A percentile compares a stretch with the other conserved stretches of the same genome.
These are phyloP conservation scores for Cliona cf. orientalis DNA, from an alignment of 37 sponge, comb jelly and placozoan genomes.

Conservation along the genomic window DNA sequence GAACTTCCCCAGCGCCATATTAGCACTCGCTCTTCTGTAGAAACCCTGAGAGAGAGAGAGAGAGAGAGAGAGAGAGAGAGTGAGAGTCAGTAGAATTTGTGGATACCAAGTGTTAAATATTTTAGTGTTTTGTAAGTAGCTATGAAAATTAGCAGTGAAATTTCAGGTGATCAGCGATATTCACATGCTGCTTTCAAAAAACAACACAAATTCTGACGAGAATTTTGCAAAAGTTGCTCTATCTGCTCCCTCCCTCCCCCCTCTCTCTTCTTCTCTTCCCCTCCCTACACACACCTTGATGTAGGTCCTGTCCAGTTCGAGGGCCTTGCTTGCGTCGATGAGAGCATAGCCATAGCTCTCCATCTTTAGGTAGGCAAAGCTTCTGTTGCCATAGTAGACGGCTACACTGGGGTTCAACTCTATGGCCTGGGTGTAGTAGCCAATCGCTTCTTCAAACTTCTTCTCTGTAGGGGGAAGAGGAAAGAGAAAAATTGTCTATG, in stretches of 20 bases:
- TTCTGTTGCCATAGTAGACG: slow-evolving; percentile 93
- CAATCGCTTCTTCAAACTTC: slow-evolving; percentile 83
- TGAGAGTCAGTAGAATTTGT: not conserved
- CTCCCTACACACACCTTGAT: slow-evolving; percentile 76
- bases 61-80: not conserved
- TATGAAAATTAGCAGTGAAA: too few relatives aligned
- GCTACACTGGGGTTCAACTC: slow-evolving; percentile 71
- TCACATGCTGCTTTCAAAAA: too few relatives aligned
- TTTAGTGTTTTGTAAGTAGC: too few relatives aligned
- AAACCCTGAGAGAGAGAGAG: slow-evolving; percentile 71
- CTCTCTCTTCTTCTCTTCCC: too few relatives aligned
- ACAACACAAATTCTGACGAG: too few relatives aligned
- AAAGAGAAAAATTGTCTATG: too few relatives aligned
- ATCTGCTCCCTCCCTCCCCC: too few relatives aligned
- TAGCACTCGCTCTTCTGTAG: slow-evolving; percentile 95
- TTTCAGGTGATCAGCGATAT: too few relatives aligned
- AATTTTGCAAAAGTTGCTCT: too few relatives aligned
- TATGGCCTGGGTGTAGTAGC: slow-evolving; percentile 86
- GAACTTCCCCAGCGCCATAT: slow-evolving; percentile 98
- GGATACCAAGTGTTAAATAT: too few relatives aligned
- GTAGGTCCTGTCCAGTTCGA: slow-evolving; percentile 85
- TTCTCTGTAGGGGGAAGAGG: slow-evolving; percentile 53
- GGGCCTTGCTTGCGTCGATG: slow-evolving; percentile 85
- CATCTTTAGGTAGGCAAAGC: slow-evolving; percentile 86
- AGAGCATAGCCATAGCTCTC: slow-evolving; percentile 95